Evolutionary conservation across 2,113 vertebrate genomes (phyloP).

Genomic region (Brachyistius frenatus): DNA sequence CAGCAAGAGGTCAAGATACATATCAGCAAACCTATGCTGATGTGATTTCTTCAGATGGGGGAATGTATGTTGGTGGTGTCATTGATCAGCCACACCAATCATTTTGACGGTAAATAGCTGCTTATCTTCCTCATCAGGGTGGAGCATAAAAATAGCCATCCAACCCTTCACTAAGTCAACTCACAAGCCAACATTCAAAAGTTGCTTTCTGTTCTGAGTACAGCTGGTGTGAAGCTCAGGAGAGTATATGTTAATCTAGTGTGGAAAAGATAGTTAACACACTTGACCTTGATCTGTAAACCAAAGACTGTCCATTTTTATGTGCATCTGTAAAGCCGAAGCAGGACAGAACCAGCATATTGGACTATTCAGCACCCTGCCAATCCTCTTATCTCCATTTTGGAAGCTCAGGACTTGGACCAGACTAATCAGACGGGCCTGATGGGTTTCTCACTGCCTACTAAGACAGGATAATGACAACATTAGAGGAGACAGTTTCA

Average conservation of each 20-base stretch:
- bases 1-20: conserved; percentile 10
- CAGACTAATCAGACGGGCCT: conserved; percentile 38
- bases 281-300: conserved; percentile 24
- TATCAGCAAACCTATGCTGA: conserved; percentile 15
- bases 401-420: conserved; percentile 29
- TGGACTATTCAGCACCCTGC: background rate
- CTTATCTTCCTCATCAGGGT: conserved; percentile 15
- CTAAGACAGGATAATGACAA: conserved; percentile 47
- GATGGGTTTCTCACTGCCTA: conserved; percentile 30
- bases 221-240: background rate
- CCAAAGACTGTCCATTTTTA: conserved; percentile 2
- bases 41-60: background rate
- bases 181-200: conserved; percentile 23
- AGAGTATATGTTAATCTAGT: conserved; percentile 12
- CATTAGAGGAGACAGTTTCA: conserved; percentile 33
- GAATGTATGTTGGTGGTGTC: background rate
- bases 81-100: background rate
- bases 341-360: conserved; percentile 27
- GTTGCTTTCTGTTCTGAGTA: conserved; percentile 9
- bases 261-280: conserved; percentile 3
- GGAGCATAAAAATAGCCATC: conserved; percentile 31
- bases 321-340: conserved; percentile 29
- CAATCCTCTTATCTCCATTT: conserved; percentile 46
- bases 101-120: background rate
- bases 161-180: background rate